Evolutionary conservation across 2,113 vertebrate species (phyloP).

Genomic region (Hyla sarda): DNA sequence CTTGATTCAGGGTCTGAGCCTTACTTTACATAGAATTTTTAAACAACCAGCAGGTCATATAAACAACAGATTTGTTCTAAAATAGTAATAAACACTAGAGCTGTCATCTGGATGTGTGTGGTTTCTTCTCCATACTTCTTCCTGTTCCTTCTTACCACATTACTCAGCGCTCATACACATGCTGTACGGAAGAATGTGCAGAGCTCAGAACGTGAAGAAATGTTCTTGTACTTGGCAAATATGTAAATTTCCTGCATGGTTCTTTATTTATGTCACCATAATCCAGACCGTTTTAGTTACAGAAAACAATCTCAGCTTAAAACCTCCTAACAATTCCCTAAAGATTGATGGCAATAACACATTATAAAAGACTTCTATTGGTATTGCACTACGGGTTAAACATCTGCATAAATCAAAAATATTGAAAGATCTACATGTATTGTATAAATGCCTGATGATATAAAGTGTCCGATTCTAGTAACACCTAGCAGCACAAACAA

Average conservation of each 20-base stretch:
- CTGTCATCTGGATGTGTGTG: not conserved
- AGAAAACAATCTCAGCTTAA: not conserved
- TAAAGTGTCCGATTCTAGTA: too few species aligned
- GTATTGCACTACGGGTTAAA: too few species aligned
- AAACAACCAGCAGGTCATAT: too few species aligned
- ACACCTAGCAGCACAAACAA: too few species aligned
- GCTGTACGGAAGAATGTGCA: not conserved
- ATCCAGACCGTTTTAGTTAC: not conserved
- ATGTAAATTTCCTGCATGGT: slow-evolving; percentile 11
- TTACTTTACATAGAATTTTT: too few species aligned
- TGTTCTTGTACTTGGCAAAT: not conserved
- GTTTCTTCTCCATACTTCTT: slow-evolving; percentile 1
- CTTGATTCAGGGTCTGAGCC: too few species aligned
- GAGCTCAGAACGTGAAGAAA: not conserved
- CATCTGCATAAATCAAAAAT: too few species aligned
- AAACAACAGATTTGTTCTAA: too few species aligned
- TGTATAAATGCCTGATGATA: too few species aligned
- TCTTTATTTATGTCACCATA: not conserved
- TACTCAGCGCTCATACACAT: not conserved
- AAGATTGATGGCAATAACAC: not conserved
- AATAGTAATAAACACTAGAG: not conserved
- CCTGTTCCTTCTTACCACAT: not conserved
- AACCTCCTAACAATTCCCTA: not conserved
- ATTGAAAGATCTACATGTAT: too few species aligned
- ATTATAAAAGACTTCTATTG: not conserved